These are phyloP conservation scores for Eriocheir sinensis DNA, from an alignment of 1,140 invertebrate genomes.

Conservation along the genomic window DNA sequence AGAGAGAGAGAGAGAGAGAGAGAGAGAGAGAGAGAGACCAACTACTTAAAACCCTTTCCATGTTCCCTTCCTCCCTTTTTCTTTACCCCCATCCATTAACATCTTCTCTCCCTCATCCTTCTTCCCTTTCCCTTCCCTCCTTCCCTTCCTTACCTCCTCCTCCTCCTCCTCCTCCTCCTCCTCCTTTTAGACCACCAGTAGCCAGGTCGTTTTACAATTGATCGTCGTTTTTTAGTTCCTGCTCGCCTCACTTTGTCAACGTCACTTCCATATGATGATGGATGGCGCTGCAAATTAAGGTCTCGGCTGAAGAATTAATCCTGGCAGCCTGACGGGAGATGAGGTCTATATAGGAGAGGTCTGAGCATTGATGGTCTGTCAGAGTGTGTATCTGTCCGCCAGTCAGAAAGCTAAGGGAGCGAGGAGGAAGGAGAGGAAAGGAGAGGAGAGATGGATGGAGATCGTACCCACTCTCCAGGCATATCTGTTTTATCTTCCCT, in stretches of 20 bases:
- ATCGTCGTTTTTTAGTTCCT: no score
- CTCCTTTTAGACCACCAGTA: no score
- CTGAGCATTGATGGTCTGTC: not conserved
- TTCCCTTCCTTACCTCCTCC: no score
- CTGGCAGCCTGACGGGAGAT: not conserved
- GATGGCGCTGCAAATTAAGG: not conserved
- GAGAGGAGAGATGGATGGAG: no score
- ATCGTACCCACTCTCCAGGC: no score
- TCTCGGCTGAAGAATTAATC: not conserved
- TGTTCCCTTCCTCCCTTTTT: not conserved
- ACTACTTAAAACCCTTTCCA: no score
- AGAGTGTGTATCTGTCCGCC: not conserved
- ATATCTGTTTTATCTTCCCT: no score
- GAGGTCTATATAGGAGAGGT: not conserved
- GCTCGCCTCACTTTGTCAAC: no score
- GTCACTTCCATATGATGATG: not conserved
- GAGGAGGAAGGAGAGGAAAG: not conserved
- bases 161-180: no score
- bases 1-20: no score
- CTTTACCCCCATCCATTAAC: not conserved
- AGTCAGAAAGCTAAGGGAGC: not conserved
- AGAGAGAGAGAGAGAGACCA: no score
- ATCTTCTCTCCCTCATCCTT: not conserved
- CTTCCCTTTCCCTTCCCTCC: not conserved
- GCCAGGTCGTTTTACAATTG: no score